Percentiles rank a stretch among this genome's conserved stretches.
Evolutionary conservation across 2,797 vertebrate genomes (phyloP).

Genomic region (Mormyrops boulengeri): DNA sequence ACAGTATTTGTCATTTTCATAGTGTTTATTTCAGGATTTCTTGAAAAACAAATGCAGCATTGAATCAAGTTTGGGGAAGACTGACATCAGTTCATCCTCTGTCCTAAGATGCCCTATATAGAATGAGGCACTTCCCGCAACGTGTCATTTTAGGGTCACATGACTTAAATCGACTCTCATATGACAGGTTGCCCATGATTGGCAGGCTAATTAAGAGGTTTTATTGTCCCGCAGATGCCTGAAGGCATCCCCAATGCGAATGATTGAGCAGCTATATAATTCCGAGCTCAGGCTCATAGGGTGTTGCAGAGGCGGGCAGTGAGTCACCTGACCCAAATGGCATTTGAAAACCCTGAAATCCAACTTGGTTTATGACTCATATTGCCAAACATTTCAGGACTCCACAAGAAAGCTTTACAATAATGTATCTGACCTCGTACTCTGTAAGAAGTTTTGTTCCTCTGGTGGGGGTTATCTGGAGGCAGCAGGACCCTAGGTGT

Average conservation of each 20-base stretch:
- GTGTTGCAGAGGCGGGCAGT: not conserved
- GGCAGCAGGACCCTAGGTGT: not conserved
- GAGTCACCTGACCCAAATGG: not conserved
- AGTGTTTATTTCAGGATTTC: not conserved
- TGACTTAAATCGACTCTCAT: not conserved
- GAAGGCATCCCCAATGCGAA: not conserved
- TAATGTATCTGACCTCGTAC: not conserved
- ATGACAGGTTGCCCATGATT: not conserved
- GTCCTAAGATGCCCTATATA: not conserved
- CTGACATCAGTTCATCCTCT: not conserved
- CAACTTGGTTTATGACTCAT: constrained; percentile 4
- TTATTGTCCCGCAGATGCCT: constrained; percentile 2
- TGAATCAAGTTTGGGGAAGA: not conserved
- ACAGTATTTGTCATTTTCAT: not conserved
- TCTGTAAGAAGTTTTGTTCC: not conserved
- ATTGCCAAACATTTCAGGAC: not conserved
- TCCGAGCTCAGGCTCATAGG: not conserved
- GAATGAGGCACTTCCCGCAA: not conserved
- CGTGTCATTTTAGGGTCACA: not conserved
- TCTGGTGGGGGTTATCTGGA: not conserved
- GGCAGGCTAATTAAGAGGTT: constrained; percentile 12
- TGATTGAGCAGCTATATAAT: constrained; percentile 14
- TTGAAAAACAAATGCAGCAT: not conserved
- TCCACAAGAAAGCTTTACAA: not conserved
- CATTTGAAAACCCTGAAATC: constrained; percentile 6